A percentile compares a stretch with the other conserved stretches of the same genome.
Evolutionary conservation across 2,888 invertebrate species (phyloP).

Genomic region (Abscondita cerata): DNA sequence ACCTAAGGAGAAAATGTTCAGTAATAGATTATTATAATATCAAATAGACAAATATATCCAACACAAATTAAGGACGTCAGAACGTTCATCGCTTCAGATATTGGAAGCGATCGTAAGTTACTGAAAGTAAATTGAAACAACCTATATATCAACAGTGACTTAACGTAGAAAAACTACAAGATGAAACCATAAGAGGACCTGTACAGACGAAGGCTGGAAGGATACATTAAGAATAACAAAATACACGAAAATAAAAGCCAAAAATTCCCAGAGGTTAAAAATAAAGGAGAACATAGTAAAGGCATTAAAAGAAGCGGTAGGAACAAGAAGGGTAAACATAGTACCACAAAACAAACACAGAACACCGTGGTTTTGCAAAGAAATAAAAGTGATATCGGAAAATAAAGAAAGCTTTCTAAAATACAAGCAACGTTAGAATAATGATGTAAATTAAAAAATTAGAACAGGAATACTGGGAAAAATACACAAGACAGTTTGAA

Average conservation of each 20-base stretch:
- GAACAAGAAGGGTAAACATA: too few species aligned
- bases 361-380: not conserved
- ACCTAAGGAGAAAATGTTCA: not conserved
- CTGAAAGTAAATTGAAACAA: too few species aligned
- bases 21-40: not conserved
- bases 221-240: too few species aligned
- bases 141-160: too few species aligned
- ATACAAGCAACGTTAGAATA: not conserved
- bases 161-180: not conserved
- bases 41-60: not conserved
- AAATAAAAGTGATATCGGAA: not conserved
- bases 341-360: not conserved
- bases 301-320: too few species aligned
- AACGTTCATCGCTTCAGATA: too few species aligned
- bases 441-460: too few species aligned
- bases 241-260: not conserved
- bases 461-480: slow-evolving; percentile 11
- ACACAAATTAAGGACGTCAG: not conserved
- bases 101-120: not conserved
- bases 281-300: not conserved
- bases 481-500: not conserved
- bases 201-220: not conserved
- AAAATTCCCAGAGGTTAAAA: not conserved
- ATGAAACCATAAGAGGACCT: not conserved
- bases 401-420: not conserved